phyloP scores from a whole-genome alignment of 2,797 vertebrate species.

The Melanitta fusca region DNA sequence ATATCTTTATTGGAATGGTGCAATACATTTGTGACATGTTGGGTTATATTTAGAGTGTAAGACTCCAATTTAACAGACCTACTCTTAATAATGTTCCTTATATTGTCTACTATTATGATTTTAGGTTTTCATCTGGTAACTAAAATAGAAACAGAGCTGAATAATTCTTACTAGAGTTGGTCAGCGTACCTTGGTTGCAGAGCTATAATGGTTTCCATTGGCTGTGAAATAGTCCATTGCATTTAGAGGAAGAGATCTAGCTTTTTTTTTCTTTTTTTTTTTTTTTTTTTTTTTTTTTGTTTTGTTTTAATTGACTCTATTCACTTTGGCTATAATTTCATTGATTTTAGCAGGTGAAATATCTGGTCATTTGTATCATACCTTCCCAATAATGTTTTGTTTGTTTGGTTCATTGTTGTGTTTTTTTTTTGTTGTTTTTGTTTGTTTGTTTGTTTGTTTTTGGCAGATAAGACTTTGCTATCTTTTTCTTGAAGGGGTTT shows the following conservation, averaged over 20 bases:
- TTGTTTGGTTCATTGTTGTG: background rate
- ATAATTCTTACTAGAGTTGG: background rate
- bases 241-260: background rate
- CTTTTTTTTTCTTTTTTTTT: background rate
- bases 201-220: background rate
- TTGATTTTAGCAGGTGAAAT: background rate
- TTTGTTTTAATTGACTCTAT: background rate
- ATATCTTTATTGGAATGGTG: fast-evolving
- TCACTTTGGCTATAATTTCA: background rate
- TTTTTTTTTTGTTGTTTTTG: background rate
- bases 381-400: background rate
- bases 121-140: background rate
- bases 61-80: background rate
- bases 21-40: background rate
- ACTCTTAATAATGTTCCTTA: background rate
- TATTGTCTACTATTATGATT: background rate
- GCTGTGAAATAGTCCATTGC: background rate
- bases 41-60: background rate
- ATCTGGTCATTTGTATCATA: background rate
- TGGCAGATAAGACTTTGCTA: background rate
- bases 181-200: background rate
- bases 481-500: background rate
- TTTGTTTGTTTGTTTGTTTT: background rate
- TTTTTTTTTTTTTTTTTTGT: background rate
- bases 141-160: background rate